phyloP scores from a whole-genome alignment of 2,113 vertebrate genomes.

The Heliornis fulica region DNA sequence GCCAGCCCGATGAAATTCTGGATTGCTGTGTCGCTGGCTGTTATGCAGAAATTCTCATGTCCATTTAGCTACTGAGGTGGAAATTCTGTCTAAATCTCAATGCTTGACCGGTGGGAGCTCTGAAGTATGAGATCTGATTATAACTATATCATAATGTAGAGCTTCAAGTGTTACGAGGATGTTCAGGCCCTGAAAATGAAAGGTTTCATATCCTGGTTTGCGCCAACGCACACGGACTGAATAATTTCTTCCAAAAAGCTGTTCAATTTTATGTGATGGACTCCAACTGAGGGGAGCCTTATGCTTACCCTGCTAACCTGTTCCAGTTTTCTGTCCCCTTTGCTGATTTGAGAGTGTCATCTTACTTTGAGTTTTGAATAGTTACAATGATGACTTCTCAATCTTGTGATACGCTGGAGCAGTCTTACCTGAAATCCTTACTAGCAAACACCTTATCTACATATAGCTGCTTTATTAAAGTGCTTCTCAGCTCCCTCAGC shows the following conservation, averaged over 20 bases:
- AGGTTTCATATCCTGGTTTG: not conserved
- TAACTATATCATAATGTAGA: not conserved
- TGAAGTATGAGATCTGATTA: conserved; percentile 1
- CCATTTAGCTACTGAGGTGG: not conserved
- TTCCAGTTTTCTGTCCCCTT: not conserved
- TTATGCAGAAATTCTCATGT: not conserved
- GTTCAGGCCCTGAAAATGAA: not conserved
- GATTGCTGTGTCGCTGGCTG: not conserved
- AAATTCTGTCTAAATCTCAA: not conserved
- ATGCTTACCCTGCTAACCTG: not conserved
- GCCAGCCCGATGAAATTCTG: not conserved
- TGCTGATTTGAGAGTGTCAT: not conserved
- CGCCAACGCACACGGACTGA: rapidly evolving
- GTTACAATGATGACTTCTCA: not conserved
- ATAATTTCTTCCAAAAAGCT: not conserved
- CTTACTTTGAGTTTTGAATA: not conserved
- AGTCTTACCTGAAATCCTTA: not conserved
- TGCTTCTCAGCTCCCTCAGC: not conserved
- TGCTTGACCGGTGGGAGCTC: not conserved
- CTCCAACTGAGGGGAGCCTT: not conserved
- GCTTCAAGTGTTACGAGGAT: not conserved
- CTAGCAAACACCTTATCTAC: not conserved
- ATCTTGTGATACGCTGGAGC: not conserved
- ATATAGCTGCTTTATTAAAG: not conserved
- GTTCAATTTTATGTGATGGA: not conserved